A percentile compares a stretch with the other conserved stretches of the same genome.
phyloP scores from a whole-genome alignment of 2,888 invertebrate species.

The Agonopterix subpropinquella region DNA sequence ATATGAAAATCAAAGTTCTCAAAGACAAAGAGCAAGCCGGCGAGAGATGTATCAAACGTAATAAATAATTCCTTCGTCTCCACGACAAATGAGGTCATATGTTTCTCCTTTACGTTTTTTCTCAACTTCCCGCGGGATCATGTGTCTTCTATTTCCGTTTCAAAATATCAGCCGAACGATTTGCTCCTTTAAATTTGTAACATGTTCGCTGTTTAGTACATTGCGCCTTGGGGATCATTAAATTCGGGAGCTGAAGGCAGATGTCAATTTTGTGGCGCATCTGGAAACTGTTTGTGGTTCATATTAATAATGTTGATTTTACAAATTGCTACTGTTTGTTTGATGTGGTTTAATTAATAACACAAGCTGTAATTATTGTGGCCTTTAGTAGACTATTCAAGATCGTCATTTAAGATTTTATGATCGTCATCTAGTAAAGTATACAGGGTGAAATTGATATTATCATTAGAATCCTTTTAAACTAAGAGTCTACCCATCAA shows the following conservation, averaged over 20 bases:
- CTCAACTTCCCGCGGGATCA: constrained; percentile 70
- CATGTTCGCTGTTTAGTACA: constrained; percentile 71
- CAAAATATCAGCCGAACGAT: constrained; percentile 65
- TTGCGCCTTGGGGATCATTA: constrained; percentile 67
- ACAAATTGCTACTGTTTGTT: background rate
- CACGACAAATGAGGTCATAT: constrained; percentile 75
- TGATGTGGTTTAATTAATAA: too few species aligned
- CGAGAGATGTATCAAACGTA: constrained; percentile 64
- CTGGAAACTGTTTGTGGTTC: constrained; percentile 47
- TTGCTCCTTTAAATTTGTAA: constrained; percentile 70
- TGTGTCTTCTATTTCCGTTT: constrained; percentile 75
- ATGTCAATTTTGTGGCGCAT: constrained; percentile 52
- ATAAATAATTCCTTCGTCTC: constrained; percentile 68
- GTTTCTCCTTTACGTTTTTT: constrained; percentile 73
- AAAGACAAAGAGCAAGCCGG: constrained; percentile 51
- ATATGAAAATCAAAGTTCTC: constrained; percentile 53
- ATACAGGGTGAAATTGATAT: too few species aligned
- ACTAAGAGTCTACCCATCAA: too few species aligned
- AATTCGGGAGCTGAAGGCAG: constrained; percentile 50
- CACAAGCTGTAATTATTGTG: too few species aligned
- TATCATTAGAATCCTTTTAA: too few species aligned
- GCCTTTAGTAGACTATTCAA: too few species aligned
- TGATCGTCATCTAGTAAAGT: too few species aligned
- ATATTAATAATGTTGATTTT: background rate
- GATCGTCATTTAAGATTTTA: too few species aligned